Evolutionary conservation across 1,140 invertebrate species (phyloP).

Genomic region (Eubasilissa regina): DNA sequence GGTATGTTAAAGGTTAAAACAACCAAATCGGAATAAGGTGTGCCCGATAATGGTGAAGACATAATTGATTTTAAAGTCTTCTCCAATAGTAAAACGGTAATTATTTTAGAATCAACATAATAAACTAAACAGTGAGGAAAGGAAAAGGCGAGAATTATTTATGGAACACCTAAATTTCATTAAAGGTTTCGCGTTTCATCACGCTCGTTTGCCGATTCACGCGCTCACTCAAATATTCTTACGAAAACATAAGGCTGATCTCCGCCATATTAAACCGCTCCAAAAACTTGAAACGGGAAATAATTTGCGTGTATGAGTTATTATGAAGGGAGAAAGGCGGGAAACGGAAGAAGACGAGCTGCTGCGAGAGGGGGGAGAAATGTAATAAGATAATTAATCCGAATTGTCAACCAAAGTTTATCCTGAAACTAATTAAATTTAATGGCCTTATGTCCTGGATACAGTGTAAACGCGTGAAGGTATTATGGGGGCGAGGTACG

Average conservation of each 20-base stretch:
- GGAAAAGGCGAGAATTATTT: no score
- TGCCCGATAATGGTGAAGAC: no score
- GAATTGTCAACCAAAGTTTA: constrained; percentile 59
- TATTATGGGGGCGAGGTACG: neutral
- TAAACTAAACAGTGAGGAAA: no score
- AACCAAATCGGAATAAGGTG: no score
- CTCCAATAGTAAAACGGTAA: no score
- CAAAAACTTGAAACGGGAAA: constrained; percentile 35
- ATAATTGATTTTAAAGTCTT: no score
- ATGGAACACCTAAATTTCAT: constrained; percentile 18
- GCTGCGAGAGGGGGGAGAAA: constrained; percentile 37
- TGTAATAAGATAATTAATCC: constrained; percentile 60
- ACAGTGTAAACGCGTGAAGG: constrained; percentile 12
- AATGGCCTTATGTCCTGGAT: constrained; percentile 47
- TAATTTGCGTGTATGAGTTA: constrained; percentile 47
- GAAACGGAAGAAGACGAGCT: constrained; percentile 27
- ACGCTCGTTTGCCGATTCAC: constrained; percentile 21
- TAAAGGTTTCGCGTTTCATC: constrained; percentile 17
- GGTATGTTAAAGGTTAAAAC: no score
- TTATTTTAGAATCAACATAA: no score
- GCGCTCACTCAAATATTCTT: constrained; percentile 5
- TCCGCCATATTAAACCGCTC: constrained; percentile 24
- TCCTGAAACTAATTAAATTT: constrained; percentile 57
- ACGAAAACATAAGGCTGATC: constrained; percentile 36
- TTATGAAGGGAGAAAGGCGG: constrained; percentile 44